A percentile compares a stretch with the other conserved stretches of the same genome.
These are phyloP conservation scores for Buathra laborator DNA, from an alignment of 2,888 invertebrate species.

Conservation along the genomic window DNA sequence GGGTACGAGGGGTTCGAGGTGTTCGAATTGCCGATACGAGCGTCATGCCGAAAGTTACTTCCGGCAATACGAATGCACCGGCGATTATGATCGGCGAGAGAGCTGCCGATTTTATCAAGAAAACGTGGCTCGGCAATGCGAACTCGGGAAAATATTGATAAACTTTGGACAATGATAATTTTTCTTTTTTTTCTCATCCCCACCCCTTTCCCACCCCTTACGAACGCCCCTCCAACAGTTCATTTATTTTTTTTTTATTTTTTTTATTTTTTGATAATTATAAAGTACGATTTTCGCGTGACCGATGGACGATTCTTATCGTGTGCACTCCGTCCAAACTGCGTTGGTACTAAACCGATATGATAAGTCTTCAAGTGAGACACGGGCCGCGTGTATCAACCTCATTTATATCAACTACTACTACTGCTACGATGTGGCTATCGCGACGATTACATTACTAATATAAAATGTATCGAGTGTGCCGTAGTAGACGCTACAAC, in stretches of 20 bases:
- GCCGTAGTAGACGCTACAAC: not conserved
- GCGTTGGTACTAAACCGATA: conserved; percentile 18
- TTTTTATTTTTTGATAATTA: not conserved
- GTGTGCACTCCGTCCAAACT: conserved; percentile 21
- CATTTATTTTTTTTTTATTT: not conserved
- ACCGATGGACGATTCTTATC: conserved; percentile 23
- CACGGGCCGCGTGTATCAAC: not conserved
- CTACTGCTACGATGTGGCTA: conserved; percentile 1
- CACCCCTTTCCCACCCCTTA: no score
- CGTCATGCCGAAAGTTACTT: conserved; percentile 86
- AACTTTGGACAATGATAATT: not conserved
- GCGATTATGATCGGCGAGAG: conserved; percentile 87
- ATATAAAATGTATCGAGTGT: conserved; percentile 8
- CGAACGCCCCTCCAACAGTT: no score
- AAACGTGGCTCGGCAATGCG: conserved; percentile 82
- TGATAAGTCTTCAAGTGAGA: conserved; percentile 16
- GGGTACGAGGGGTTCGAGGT: conserved; percentile 85
- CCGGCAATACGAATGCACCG: conserved; percentile 87
- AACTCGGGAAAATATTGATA: conserved; percentile 26
- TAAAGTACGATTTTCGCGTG: not conserved
- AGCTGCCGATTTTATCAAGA: conserved; percentile 86
- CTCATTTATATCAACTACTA: not conserved
- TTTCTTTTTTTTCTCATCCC: not conserved
- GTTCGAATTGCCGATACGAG: conserved; percentile 87
- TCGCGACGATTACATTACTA: conserved; percentile 4